Evolutionary conservation across 1,140 invertebrate species (phyloP).

Genomic region (Oreohelix idahoensis): DNA sequence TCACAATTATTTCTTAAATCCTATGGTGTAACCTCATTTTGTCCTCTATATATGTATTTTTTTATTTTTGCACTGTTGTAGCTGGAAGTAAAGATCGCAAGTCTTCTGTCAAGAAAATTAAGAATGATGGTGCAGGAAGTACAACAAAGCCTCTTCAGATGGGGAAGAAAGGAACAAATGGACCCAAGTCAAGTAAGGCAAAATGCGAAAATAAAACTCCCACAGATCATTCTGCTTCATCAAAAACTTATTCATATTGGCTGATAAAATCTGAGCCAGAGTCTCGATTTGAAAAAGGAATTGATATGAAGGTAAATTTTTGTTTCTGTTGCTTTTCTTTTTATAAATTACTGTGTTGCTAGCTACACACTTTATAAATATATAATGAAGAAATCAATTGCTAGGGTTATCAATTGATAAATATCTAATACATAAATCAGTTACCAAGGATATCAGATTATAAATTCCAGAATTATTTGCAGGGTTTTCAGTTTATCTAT

Average conservation of each 20-base stretch:
- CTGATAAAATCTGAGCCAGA: slow-evolving; percentile 71
- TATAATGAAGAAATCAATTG: too few relatives aligned
- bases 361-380: too few relatives aligned
- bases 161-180: background rate
- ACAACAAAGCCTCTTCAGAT: background rate
- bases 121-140: background rate
- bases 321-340: background rate
- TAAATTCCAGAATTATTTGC: too few relatives aligned
- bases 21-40: too few relatives aligned
- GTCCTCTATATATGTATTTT: too few relatives aligned
- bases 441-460: too few relatives aligned
- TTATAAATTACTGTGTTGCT: too few relatives aligned
- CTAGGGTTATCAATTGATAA: too few relatives aligned
- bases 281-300: slow-evolving; percentile 66
- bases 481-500: too few relatives aligned
- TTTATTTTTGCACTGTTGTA: background rate
- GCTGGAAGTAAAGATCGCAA: background rate
- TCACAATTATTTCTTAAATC: too few relatives aligned
- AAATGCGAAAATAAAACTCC: background rate
- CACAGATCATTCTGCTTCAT: background rate
- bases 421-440: too few relatives aligned
- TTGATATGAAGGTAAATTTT: slow-evolving; percentile 65
- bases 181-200: background rate
- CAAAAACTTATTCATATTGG: slow-evolving; percentile 58
- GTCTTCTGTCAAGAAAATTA: background rate